Evolutionary conservation across 1,140 invertebrate species (phyloP).

Genomic region (Leptinotarsa texana): DNA sequence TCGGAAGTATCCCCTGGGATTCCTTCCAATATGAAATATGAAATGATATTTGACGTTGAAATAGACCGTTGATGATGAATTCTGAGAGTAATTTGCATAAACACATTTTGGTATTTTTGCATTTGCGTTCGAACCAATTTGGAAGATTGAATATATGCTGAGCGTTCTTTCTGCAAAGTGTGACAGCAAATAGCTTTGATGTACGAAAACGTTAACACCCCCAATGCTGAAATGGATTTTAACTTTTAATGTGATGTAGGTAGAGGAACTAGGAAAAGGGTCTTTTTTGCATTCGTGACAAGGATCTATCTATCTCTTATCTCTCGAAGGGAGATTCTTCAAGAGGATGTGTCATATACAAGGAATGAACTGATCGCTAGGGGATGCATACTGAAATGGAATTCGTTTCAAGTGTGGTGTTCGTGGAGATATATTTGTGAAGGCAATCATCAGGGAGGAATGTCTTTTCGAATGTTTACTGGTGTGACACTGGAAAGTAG

Average conservation of each 20-base stretch:
- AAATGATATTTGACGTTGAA: conserved; percentile 12
- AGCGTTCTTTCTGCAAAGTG: not conserved
- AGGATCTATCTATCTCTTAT: not conserved
- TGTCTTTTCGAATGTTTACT: too few species aligned
- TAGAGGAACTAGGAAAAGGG: not conserved
- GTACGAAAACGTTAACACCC: conserved; percentile 16
- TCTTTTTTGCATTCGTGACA: not conserved
- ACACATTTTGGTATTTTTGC: conserved; percentile 5
- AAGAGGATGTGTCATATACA: not conserved
- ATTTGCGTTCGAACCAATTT: conserved; percentile 13
- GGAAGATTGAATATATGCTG: conserved; percentile 17
- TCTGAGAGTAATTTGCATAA: conserved; percentile 12
- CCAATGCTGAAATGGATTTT: conserved; percentile 21
- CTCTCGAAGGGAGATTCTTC: not conserved
- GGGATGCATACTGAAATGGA: not conserved
- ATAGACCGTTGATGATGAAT: not conserved
- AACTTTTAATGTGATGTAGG: conserved; percentile 20
- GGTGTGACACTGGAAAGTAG: too few species aligned
- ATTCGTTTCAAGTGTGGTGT: not conserved
- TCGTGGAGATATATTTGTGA: too few species aligned
- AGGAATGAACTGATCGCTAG: not conserved
- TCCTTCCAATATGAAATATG: conserved; percentile 9
- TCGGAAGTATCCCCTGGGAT: not conserved
- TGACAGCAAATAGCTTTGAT: conserved; percentile 19
- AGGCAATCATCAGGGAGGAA: too few species aligned